Percentiles rank a stretch among this genome's conserved stretches.
Evolutionary conservation across 2,888 invertebrate genomes (phyloP).

Genomic region (Ochropleura leucogaster): DNA sequence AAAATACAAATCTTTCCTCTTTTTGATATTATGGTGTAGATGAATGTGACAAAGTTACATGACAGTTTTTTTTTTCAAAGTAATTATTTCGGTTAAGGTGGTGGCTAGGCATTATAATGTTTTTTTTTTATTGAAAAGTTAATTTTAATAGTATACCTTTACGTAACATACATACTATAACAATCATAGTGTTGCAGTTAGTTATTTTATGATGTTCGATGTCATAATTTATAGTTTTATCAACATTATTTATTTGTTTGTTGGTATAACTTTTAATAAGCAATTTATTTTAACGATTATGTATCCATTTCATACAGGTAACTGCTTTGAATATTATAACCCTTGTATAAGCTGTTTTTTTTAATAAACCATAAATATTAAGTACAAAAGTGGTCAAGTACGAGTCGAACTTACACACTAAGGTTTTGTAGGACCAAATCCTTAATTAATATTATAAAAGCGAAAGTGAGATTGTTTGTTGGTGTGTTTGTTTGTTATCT

Average conservation of each 20-base stretch:
- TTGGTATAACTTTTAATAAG: neutral
- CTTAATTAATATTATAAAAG: no score
- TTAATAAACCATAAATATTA: neutral
- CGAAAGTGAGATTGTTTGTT: no score
- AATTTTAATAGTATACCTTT: slow-evolving; percentile 1
- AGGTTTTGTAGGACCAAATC: no score
- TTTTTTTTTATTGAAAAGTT: slow-evolving; percentile 5
- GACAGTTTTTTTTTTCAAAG: neutral
- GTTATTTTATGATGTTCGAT: neutral
- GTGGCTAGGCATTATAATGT: neutral
- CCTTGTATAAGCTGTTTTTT: neutral
- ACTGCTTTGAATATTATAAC: neutral
- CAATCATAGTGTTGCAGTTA: neutral
- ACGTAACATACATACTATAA: slow-evolving; percentile 8
- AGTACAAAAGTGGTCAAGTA: neutral
- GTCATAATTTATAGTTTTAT: slow-evolving; percentile 9
- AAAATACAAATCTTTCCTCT: no score
- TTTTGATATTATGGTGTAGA: slow-evolving; percentile 8
- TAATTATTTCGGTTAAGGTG: neutral
- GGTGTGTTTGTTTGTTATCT: no score
- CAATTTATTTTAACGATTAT: neutral
- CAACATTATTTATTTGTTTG: neutral
- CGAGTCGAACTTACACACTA: no score
- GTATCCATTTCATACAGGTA: neutral
- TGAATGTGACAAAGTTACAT: neutral